These are phyloP conservation scores for Plestiodon gilberti DNA, from an alignment of 2,113 vertebrate genomes.

Conservation along the genomic window DNA sequence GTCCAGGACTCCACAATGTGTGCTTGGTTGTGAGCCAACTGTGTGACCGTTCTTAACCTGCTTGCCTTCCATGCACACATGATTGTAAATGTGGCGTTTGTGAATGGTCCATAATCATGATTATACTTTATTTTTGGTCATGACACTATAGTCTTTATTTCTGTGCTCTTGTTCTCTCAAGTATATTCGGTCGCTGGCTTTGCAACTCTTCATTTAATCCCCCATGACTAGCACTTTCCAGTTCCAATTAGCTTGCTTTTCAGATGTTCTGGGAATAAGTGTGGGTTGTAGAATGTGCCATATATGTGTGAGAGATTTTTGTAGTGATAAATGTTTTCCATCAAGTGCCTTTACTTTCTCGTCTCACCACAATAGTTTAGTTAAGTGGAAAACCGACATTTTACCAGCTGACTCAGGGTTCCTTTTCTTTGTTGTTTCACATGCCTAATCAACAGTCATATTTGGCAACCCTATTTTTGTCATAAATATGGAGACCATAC, in stretches of 20 bases:
- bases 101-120: not conserved
- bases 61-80: not conserved
- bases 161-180: conserved; percentile 20
- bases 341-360: conserved; percentile 55
- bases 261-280: conserved; percentile 44
- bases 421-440: conserved; percentile 56
- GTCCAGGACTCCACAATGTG: not conserved
- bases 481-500: conserved; percentile 41
- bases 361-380: conserved; percentile 52
- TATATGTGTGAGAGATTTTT: conserved; percentile 37
- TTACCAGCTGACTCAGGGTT: conserved; percentile 51
- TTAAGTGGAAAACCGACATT: conserved; percentile 49
- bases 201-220: conserved; percentile 25
- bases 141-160: conserved; percentile 27
- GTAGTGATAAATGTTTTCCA: conserved; percentile 44
- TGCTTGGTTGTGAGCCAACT: not conserved
- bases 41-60: not conserved
- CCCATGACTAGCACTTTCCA: conserved; percentile 1
- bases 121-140: not conserved
- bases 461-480: conserved; percentile 43
- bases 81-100: not conserved
- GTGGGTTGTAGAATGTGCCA: conserved; percentile 23
- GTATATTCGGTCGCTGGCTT: conserved; percentile 30
- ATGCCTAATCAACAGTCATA: conserved; percentile 50
- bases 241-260: conserved; percentile 24